phyloP scores from a whole-genome alignment of 2,888 invertebrate genomes.

The Cephus sareptanus region DNA sequence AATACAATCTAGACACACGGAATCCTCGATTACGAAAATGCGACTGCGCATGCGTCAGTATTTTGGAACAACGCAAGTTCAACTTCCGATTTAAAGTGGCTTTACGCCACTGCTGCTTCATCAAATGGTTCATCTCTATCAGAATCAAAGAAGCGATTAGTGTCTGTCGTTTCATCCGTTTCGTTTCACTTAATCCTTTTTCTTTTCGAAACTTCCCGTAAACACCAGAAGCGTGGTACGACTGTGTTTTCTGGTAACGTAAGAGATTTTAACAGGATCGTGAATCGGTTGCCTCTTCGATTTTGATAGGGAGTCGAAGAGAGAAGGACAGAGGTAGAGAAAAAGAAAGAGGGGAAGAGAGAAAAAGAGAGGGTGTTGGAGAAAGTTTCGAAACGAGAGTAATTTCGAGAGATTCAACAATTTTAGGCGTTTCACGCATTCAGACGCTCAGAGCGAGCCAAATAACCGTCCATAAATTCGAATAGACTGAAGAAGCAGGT shows the following conservation, averaged over 20 bases:
- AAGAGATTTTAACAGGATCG: neutral
- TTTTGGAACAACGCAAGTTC: neutral
- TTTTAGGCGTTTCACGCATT: neutral
- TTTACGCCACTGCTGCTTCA: neutral
- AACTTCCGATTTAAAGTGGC: neutral
- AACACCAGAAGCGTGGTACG: neutral
- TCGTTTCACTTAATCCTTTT: neutral
- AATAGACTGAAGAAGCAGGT: neutral
- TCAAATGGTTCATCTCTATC: neutral
- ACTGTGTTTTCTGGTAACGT: neutral
- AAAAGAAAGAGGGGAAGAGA: too few relatives aligned
- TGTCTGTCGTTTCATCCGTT: neutral
- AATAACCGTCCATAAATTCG: neutral
- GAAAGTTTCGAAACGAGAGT: too few relatives aligned
- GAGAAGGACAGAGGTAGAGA: neutral
- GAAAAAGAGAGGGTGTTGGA: neutral
- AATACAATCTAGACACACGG: neutral
- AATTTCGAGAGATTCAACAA: too few relatives aligned
- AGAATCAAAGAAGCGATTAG: neutral
- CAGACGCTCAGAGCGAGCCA: neutral
- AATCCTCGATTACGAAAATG: neutral
- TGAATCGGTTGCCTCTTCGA: neutral
- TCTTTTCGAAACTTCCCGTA: neutral
- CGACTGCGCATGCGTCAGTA: neutral
- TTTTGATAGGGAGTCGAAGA: neutral